Evolutionary conservation across 2,888 invertebrate genomes (phyloP).

Genomic region (Ennomos fuscantarius): DNA sequence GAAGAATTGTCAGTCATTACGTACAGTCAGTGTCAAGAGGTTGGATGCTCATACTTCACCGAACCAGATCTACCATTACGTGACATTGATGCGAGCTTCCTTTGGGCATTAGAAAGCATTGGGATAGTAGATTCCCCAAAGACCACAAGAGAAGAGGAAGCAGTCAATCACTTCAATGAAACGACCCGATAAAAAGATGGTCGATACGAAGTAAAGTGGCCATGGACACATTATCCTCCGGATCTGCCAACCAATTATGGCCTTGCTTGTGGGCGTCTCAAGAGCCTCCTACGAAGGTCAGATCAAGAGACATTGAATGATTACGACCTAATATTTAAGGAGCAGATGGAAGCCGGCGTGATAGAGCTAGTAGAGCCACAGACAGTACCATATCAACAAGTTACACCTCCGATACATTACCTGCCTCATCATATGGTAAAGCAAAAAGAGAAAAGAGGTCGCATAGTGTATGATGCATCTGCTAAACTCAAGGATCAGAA

Average conservation of each 20-base stretch:
- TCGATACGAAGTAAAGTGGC: conserved; percentile 12
- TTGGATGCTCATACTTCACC: conserved; percentile 8
- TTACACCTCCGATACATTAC: too few relatives aligned
- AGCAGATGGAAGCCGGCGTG: too few relatives aligned
- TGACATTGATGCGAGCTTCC: conserved; percentile 16
- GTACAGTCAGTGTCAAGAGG: neutral
- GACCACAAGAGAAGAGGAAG: conserved; percentile 18
- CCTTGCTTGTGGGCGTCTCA: conserved; percentile 4
- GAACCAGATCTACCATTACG: conserved; percentile 25
- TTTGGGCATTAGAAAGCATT: conserved; percentile 26
- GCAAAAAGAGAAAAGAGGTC: too few relatives aligned
- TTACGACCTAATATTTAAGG: too few relatives aligned
- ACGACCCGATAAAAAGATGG: neutral
- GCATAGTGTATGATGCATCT: too few relatives aligned
- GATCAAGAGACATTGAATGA: too few relatives aligned
- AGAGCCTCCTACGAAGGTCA: too few relatives aligned
- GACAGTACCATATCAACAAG: too few relatives aligned
- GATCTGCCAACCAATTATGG: conserved; percentile 5
- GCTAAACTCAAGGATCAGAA: too few relatives aligned
- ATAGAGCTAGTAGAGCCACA: too few relatives aligned
- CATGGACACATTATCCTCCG: conserved; percentile 13
- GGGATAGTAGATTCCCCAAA: conserved; percentile 28
- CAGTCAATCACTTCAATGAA: conserved; percentile 8
- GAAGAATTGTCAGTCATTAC: neutral
- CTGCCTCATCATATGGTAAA: too few relatives aligned